Conservation (phyloP, 2,888 invertebrate species). For the Entomobrya multifasciata region DNA sequence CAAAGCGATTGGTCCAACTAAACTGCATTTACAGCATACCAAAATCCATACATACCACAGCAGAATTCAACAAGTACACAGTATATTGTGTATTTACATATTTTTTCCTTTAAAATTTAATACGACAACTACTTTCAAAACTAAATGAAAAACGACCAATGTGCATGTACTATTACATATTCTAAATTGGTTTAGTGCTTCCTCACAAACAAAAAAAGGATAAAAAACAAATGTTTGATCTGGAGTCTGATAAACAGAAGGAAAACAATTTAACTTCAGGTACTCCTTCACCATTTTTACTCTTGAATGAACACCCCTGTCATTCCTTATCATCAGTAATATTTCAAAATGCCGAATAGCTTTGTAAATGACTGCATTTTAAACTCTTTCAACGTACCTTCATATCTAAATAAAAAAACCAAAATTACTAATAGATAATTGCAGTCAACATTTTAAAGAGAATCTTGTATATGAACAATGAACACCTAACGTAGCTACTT, state of each 20-base stretch:
- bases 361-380: slow-evolving; percentile 48
- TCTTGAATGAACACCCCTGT: slow-evolving; percentile 27
- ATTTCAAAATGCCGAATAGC: slow-evolving; percentile 57
- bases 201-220: slow-evolving; percentile 46
- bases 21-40: not conserved
- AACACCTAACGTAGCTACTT: slow-evolving; percentile 32
- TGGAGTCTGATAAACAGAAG: not conserved
- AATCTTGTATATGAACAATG: not conserved
- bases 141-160: not conserved
- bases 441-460: not conserved
- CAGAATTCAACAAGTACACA: not conserved
- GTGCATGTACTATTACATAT: not conserved
- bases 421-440: too few species aligned
- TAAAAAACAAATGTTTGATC: slow-evolving; percentile 44
- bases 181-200: too few species aligned
- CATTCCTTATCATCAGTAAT: slow-evolving; percentile 59
- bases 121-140: too few species aligned
- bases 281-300: slow-evolving; percentile 29
- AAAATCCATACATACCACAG: not conserved
- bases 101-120: not conserved
- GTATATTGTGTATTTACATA: slow-evolving; percentile 21
- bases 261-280: slow-evolving; percentile 32
- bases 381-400: too few species aligned
- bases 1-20: not conserved
- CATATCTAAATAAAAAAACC: too few species aligned